These are phyloP conservation scores for Pyrrhosoma nymphula DNA, from an alignment of 2,888 invertebrate species.

Conservation along the genomic window DNA sequence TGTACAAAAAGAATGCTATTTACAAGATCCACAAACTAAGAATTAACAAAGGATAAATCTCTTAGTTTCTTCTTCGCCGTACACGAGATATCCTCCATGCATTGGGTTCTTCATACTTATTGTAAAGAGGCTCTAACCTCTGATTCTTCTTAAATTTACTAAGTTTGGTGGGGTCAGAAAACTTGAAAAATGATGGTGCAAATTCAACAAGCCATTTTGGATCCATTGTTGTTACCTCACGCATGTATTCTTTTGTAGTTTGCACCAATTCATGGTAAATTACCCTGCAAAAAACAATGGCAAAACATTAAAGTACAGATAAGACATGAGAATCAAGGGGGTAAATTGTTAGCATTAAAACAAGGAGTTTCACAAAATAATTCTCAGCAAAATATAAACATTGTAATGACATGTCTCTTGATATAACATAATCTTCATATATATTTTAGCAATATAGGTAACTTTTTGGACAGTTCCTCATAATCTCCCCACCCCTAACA, in stretches of 20 bases:
- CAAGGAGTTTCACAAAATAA: not conserved
- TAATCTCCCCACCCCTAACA: too few species aligned
- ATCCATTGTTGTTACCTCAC: conserved; percentile 97
- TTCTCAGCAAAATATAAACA: not conserved
- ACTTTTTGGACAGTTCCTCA: too few species aligned
- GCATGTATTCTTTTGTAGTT: conserved; percentile 99
- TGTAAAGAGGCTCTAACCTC: conserved; percentile 97
- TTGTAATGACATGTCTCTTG: not conserved
- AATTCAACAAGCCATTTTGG: conserved; percentile 99
- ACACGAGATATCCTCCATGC: conserved; percentile 99
- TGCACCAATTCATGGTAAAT: conserved; percentile 99
- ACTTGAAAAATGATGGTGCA: conserved; percentile 99
- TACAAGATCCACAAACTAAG: conserved; percentile 26
- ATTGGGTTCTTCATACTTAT: conserved; percentile 99
- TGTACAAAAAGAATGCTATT: conserved; percentile 3
- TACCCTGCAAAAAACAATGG: conserved; percentile 83
- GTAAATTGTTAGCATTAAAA: not conserved
- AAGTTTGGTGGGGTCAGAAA: conserved; percentile 98
- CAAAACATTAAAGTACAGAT: not conserved
- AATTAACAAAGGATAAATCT: not conserved
- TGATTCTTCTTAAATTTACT: conserved; percentile 99
- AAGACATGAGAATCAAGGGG: not conserved
- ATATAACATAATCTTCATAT: too few species aligned
- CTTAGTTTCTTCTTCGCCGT: conserved; percentile 90
- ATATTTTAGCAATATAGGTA: too few species aligned